Evolutionary conservation across 1,140 invertebrate species (phyloP).

Genomic region (Panagrolaimus sp.): DNA sequence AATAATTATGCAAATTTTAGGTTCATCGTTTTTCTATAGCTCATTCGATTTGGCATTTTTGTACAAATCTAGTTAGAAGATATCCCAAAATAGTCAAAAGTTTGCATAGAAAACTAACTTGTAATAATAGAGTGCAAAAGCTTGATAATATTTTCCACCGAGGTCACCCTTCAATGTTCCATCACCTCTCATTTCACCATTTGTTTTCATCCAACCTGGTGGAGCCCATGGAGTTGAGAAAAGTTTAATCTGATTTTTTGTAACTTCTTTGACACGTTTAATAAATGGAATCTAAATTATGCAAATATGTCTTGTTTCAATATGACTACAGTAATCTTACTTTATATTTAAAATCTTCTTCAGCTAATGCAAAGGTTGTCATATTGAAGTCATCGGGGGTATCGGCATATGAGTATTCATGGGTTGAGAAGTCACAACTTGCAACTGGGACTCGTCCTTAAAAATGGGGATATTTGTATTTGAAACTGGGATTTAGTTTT

Average conservation of each 20-base stretch:
- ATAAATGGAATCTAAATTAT: conserved; percentile 69
- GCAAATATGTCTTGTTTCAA: conserved; percentile 16
- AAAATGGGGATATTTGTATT: conserved; percentile 69
- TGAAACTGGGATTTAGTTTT: neutral
- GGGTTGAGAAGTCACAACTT: conserved; percentile 74
- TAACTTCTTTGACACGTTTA: conserved; percentile 62
- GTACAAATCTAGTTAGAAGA: conserved; percentile 18
- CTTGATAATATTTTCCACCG: conserved; percentile 69
- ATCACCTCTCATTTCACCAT: conserved; percentile 64
- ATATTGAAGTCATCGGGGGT: conserved; percentile 65
- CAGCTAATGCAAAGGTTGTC: conserved; percentile 67
- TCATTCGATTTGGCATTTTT: conserved; percentile 20
- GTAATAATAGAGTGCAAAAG: conserved; percentile 65
- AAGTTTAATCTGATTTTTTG: conserved; percentile 62
- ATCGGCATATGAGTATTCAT: conserved; percentile 71
- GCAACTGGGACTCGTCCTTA: conserved; percentile 74
- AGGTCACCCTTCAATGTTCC: conserved; percentile 65
- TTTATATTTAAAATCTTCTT: conserved; percentile 69
- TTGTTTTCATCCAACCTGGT: conserved; percentile 87
- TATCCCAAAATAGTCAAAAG: conserved; percentile 65
- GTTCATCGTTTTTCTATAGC: too few species aligned
- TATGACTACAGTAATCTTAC: conserved; percentile 56
- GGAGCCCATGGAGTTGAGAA: conserved; percentile 75
- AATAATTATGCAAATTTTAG: conserved; percentile 8
- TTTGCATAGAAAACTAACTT: conserved; percentile 68